Evolutionary conservation across 2,888 invertebrate genomes (phyloP), one percentile per base, ranked within the genome.

Genomic region (Anorthoa munda): DNA sequence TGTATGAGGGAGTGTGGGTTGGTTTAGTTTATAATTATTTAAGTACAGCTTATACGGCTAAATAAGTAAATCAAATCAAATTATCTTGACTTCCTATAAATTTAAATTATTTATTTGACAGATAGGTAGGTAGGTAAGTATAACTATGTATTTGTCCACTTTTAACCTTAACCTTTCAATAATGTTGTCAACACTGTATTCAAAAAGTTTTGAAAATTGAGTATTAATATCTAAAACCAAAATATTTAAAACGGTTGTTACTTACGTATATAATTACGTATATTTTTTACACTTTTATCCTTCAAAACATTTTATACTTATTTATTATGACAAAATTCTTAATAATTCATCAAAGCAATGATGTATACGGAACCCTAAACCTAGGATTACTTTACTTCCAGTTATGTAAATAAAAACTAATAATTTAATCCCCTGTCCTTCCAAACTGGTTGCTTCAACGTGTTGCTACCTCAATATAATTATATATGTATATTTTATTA

Each of bases 331-430:
- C 12, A 39, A 1, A 39, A 23, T 15, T 45, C 2, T 3, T 4
- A 5, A 26, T n/a, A 23, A 15, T 39, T 18, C 11, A 4, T 64
- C 7, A 39, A 21, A 23, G 12, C 1, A 31, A 50, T 64, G 11
- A 12, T 17, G 4, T 26, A 48, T 12, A 59, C 21, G 63, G 46
- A 55, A 59, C 46, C 45, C 48, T 23, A 46, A 71, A 51, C 11
- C 7, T 55, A 64, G 21, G 23, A 46, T 60, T 46, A 48, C 12
- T 46, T 31, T 18, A 46, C 12, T 2, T 65, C 63, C 13, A 56
- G 46, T 75, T 81, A 79, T 79, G 66, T 51, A 12, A 75, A 79
- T 79, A 55, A 17, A 72, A 66, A 48, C 26, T 4, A 39, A 58
- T 26, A 18, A 51, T n/a, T 23, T 21, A 56, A 63, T 31, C 69